Base-by-base conservation (phyloP, 2,797 vertebrate genomes). In the Eulemur mongoz region DNA sequence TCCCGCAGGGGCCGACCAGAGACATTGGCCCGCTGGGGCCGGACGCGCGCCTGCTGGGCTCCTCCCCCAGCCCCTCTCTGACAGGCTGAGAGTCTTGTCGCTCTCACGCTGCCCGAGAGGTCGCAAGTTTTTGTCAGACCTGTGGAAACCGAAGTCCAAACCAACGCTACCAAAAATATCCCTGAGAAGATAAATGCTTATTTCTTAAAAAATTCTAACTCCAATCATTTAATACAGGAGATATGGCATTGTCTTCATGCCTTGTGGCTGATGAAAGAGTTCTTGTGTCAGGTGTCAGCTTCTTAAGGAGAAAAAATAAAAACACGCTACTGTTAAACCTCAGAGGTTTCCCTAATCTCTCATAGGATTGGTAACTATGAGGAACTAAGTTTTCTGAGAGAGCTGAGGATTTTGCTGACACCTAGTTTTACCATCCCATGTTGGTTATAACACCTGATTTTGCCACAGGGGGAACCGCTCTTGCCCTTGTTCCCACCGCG, bases 91-190 rank as follows among this genome's bases (percentile, higher is more conserved):
- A 20, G n/a, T 22, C 27, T 45, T 38, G 23, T 18, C 20, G 70
- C 9, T 15, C 27, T 22, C 15, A 5, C 0, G 17, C 54, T 67
- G 67, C 40, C 8, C 2, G 11, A 18, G 70, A 89, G 43, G 40
- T 32, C 67, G 25, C 50, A 43, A 48, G 57, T n/a, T 57, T 80
- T 69, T 59, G 27, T 23, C 20, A 63, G 40, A 82, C 25, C 50
- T 70, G 57, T 59, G 43, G 13, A 76, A 93, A 59, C 45, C 79
- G 52, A 35, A 10, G 2, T 91, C 81, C 38, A 94, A 89, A 70
- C 9, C 69, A 45, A 30, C 43, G 40, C 30, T 25, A 35, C 22
- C 7, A 35, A 88, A 93, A 94, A 93, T 22, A 69, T 45, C 40
- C 79, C 43, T 12, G 17, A 73, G 35, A 92, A 69, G 14, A 65